These are phyloP conservation scores for Zelleria hepariella DNA, from an alignment of 2,888 invertebrate species.

Conservation along the genomic window DNA sequence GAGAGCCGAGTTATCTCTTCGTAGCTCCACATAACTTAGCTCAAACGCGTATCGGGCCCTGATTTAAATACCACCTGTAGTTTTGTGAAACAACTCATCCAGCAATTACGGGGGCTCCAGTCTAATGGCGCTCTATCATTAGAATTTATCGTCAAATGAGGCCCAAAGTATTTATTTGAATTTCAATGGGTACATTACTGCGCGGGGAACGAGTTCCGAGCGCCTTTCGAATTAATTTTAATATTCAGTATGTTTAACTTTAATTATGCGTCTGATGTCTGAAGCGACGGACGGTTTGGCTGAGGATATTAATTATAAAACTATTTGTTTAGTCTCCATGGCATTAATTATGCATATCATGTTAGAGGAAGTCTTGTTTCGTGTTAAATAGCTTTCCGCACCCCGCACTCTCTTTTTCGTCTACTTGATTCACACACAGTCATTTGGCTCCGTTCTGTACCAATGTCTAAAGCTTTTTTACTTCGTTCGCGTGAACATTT, in stretches of 20 bases:
- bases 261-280: conserved; percentile 1
- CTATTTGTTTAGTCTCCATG: neutral
- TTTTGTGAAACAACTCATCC: conserved; percentile 30
- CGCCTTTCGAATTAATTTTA: conserved; percentile 29
- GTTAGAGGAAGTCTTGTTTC: neutral
- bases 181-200: conserved; percentile 25
- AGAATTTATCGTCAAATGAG: conserved; percentile 36
- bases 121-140: conserved; percentile 42
- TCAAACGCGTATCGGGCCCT: conserved; percentile 20
- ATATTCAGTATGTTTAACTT: conserved; percentile 8
- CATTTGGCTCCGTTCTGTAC: too few relatives aligned
- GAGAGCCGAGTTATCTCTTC: neutral
- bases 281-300: neutral
- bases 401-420: neutral
- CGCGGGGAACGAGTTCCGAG: conserved; percentile 23
- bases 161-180: conserved; percentile 37
- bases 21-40: neutral
- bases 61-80: conserved; percentile 57
- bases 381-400: neutral
- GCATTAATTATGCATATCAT: too few relatives aligned
- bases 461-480: too few relatives aligned
- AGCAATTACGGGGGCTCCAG: conserved; percentile 48
- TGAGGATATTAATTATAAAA: conserved; percentile 1
- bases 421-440: too few relatives aligned
- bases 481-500: too few relatives aligned